These are phyloP conservation scores for Hymenopus coronatus DNA, from an alignment of 2,888 invertebrate genomes.

Conservation along the genomic window DNA sequence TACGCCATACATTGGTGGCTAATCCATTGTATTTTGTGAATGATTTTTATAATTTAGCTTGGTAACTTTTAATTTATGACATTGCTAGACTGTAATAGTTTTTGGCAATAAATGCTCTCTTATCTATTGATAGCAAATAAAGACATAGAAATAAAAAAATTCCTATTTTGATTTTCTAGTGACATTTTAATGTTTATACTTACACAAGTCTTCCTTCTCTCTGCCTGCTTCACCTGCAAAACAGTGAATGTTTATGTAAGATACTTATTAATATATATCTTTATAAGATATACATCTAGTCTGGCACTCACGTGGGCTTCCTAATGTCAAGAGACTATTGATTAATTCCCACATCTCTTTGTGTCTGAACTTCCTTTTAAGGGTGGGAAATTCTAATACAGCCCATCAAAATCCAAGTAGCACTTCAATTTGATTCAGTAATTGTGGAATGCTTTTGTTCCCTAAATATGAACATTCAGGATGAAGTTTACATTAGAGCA, in stretches of 20 bases:
- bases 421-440: neutral
- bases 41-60: too few relatives aligned
- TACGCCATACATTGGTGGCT: too few relatives aligned
- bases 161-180: too few relatives aligned
- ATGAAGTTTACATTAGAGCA: neutral
- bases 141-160: too few relatives aligned
- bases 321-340: constrained; percentile 15
- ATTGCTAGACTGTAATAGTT: too few relatives aligned
- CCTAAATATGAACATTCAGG: neutral
- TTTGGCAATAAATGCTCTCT: too few relatives aligned
- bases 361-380: constrained; percentile 9
- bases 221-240: constrained; percentile 51
- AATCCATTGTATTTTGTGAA: too few relatives aligned
- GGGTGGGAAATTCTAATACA: neutral
- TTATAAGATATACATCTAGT: neutral
- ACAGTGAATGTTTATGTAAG: neutral
- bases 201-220: constrained; percentile 56
- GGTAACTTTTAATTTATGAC: too few relatives aligned
- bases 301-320: constrained; percentile 21
- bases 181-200: constrained; percentile 49
- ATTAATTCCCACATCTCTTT: neutral
- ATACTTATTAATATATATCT: neutral
- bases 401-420: neutral
- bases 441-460: neutral
- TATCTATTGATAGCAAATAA: too few relatives aligned